Base-by-base conservation (phyloP, 23 tunicate genomes). In the Trididemnum miniatum region DNA sequence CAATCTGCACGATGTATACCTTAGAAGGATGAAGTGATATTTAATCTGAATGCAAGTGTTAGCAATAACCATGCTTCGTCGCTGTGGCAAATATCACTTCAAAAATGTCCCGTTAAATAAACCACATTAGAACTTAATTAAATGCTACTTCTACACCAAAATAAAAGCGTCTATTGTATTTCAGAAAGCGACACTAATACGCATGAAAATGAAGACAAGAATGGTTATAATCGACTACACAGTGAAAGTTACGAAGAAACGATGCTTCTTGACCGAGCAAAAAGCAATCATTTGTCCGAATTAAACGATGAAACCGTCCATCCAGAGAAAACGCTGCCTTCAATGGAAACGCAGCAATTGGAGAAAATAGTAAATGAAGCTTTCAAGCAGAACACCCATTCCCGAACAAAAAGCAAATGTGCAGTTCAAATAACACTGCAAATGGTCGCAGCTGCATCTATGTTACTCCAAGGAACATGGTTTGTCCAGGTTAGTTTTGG, bases 391-490 rank as follows among this genome's bases (percentile, higher is more conserved):
- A 74, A 36, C 5, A 27, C 31, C 20, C 30, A 25, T 1, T 44
- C 79, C 38, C 5, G 24, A 2, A 4, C 2, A 9, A 25, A 4
- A 20, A 26, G 38, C 3, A 39, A 20, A 74, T 51, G 35, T 2
- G 2, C 51, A 1, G 34, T 77, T 23, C 37, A 54, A 64, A 64
- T 85, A 4, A 77, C 67, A 3, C 28, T 85, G 36, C 83, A 77
- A 65, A 35, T 77, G 49, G 59, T 52, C 5, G 4, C 34, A 0
- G 84, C 79, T 31, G 38, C 76, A n/a, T 44, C 88, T 20, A 78
- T 72, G 2, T 35, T 89, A 26, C 35, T 89, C 31, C 95, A 89
- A 62, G 95, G 95, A 71, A 89, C 95, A 22, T 89, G 95, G 95
- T 89, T 89, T 37, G 59, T 83, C 35, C 95, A 89, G 88, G 95